Evolutionary conservation across 2,797 vertebrate species (phyloP).

Genomic region (Anabas testudineus): DNA sequence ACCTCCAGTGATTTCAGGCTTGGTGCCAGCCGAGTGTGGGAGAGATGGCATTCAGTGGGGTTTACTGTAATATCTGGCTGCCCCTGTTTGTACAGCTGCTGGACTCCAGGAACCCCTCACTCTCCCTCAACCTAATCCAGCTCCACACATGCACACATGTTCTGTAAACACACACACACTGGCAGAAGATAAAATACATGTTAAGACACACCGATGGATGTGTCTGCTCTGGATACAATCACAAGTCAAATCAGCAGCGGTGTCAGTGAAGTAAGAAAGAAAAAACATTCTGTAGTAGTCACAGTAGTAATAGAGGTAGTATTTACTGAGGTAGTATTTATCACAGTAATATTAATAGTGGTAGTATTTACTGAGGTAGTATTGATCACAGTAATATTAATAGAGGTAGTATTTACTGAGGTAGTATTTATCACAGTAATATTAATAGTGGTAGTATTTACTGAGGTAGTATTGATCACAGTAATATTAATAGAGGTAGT

Average conservation of each 20-base stretch:
- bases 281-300: too few relatives aligned
- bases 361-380: too few relatives aligned
- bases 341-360: too few relatives aligned
- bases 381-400: neutral
- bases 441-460: too few relatives aligned
- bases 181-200: too few relatives aligned
- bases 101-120: slow-evolving; percentile 73
- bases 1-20: slow-evolving; percentile 32
- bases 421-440: too few relatives aligned
- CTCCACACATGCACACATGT: slow-evolving; percentile 14
- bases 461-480: too few relatives aligned
- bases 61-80: slow-evolving; percentile 75
- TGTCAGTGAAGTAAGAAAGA: slow-evolving; percentile 10
- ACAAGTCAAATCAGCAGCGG: slow-evolving; percentile 16
- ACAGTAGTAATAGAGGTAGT: too few relatives aligned
- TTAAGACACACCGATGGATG: too few relatives aligned
- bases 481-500: too few relatives aligned
- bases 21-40: slow-evolving; percentile 48
- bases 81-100: slow-evolving; percentile 84
- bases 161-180: slow-evolving; percentile 3
- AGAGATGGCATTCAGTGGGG: slow-evolving; percentile 72
- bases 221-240: slow-evolving; percentile 27
- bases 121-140: slow-evolving; percentile 57
- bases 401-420: neutral
- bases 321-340: too few relatives aligned